phyloP scores from a whole-genome alignment of 2,113 vertebrate genomes.

The Typhlomys cinereus region DNA sequence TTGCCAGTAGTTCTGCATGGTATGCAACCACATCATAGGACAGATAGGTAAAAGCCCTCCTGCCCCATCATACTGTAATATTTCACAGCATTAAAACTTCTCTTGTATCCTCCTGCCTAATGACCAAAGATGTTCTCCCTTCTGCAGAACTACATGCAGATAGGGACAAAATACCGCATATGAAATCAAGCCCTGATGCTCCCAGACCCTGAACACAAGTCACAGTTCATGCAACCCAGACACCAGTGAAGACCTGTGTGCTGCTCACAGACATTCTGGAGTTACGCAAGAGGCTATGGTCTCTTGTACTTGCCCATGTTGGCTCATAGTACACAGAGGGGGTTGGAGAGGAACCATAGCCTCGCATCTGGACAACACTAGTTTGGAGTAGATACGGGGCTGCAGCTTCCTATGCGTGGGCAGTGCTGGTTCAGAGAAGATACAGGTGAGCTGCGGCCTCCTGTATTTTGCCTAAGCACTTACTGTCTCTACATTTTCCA shows the following conservation, averaged over 20 bases:
- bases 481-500: constrained; percentile 30
- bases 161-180: not conserved
- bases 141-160: not conserved
- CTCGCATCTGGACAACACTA: no score
- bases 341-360: no score
- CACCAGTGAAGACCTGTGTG: not conserved
- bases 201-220: not conserved
- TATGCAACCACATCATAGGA: not conserved
- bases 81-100: not conserved
- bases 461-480: not conserved
- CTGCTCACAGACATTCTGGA: no score
- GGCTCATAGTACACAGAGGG: no score
- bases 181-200: no score
- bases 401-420: fast-evolving
- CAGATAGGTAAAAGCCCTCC: not conserved
- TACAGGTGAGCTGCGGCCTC: not conserved
- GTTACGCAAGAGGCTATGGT: no score
- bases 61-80: not conserved
- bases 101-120: not conserved
- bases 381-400: no score
- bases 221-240: no score
- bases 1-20: not conserved
- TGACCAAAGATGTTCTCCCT: not conserved
- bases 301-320: no score
- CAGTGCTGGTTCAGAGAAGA: not conserved